phyloP scores from a whole-genome alignment of 2,888 invertebrate genomes.

The Hermaeophaga mercurialis region DNA sequence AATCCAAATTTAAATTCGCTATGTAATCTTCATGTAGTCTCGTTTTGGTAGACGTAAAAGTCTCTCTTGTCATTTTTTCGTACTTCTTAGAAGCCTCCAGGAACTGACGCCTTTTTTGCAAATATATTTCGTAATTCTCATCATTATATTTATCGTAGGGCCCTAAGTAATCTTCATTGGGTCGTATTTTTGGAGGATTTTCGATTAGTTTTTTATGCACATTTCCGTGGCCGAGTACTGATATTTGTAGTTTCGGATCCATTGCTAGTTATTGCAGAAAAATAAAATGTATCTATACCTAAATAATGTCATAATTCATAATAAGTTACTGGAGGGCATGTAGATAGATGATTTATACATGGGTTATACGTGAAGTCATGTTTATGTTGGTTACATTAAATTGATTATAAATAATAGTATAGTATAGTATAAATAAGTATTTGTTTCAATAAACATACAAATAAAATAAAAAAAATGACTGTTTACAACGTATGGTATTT shows the following conservation, averaged over 20 bases:
- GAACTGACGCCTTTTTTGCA: conserved; percentile 43
- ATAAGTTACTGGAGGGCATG: too few relatives aligned
- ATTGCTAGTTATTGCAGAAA: conserved; percentile 29
- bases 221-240: conserved; percentile 38
- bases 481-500: too few relatives aligned
- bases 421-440: too few relatives aligned
- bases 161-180: conserved; percentile 43
- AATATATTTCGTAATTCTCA: conserved; percentile 46
- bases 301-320: too few relatives aligned
- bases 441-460: too few relatives aligned
- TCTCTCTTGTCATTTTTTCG: conserved; percentile 42
- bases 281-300: too few relatives aligned
- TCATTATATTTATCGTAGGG: conserved; percentile 44
- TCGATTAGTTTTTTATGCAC: conserved; percentile 45
- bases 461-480: too few relatives aligned
- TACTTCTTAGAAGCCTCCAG: conserved; percentile 41
- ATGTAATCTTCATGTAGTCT: conserved; percentile 43
- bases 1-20: conserved; percentile 37
- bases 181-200: conserved; percentile 31
- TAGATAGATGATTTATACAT: too few relatives aligned
- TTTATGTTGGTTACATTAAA: too few relatives aligned
- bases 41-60: conserved; percentile 38
- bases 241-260: conserved; percentile 3
- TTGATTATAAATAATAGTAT: too few relatives aligned
- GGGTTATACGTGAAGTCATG: too few relatives aligned